A percentile compares a stretch with the other conserved stretches of the same genome.
These are phyloP conservation scores for Stomatorhinus walkeri DNA, from an alignment of 2,797 vertebrate species.

Conservation along the genomic window DNA sequence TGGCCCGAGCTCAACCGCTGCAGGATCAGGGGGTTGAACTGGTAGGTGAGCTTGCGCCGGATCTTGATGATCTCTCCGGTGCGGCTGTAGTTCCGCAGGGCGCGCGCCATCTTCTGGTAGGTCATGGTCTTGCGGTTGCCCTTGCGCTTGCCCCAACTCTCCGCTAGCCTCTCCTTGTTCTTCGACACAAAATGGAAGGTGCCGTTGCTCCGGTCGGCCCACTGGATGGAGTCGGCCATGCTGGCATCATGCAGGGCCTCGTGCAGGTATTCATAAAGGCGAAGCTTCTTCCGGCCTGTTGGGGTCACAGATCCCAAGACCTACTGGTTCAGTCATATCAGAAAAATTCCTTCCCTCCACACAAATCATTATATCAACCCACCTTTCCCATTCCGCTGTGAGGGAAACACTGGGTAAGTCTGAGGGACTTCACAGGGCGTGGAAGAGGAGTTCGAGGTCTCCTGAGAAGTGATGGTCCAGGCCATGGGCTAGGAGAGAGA, in stretches of 20 bases:
- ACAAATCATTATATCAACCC: constrained; percentile 7
- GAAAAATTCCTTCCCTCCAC: background rate
- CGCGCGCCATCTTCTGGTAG: constrained; percentile 99
- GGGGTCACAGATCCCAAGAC: background rate
- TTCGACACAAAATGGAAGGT: constrained; percentile 96
- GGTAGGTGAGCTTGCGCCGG: constrained; percentile 91
- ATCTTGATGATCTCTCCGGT: constrained; percentile 94
- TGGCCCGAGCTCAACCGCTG: constrained; percentile 70
- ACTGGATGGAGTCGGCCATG: constrained; percentile 92
- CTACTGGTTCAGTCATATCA: background rate
- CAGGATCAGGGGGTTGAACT: constrained; percentile 83
- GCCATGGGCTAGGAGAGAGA: constrained; percentile 40
- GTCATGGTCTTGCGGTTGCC: constrained; percentile 98
- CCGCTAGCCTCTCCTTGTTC: constrained; percentile 94
- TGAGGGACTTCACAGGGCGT: constrained; percentile 52
- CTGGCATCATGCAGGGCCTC: constrained; percentile 79
- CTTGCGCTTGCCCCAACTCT: constrained; percentile 91
- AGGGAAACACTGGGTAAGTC: constrained; percentile 52
- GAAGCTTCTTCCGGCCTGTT: constrained; percentile 84
- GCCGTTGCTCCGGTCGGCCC: constrained; percentile 82
- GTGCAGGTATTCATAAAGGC: constrained; percentile 87
- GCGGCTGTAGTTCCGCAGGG: constrained; percentile 89
- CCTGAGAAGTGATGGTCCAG: constrained; percentile 55
- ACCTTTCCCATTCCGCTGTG: constrained; percentile 78
- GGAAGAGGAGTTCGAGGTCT: constrained; percentile 46